Evolutionary conservation across 2,888 invertebrate genomes (phyloP), one percentile per base, ranked within the genome.

Genomic region (Branchipolynoe longqiensis): DNA sequence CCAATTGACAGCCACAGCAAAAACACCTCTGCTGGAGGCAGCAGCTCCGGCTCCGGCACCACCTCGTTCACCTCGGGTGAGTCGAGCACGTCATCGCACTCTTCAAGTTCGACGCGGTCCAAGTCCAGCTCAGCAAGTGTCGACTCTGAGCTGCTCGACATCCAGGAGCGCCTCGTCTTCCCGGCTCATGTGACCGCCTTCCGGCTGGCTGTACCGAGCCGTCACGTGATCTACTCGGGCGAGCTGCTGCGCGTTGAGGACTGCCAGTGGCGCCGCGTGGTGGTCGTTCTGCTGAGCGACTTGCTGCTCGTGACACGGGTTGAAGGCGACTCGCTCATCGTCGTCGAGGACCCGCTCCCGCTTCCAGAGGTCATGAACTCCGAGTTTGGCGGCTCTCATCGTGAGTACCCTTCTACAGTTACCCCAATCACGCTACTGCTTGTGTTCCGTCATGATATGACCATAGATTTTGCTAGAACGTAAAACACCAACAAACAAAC

Each of bases 121-220:
- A 48, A 25, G 28, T 83, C 58, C 54, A 85, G 88, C 73, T 69
- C 86, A n/a, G 81, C 87, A 73, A 88, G 88, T 81, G 82, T 89
- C 12, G 92, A 93, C 88, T 87, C 89, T 0, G 91, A 93, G 85
- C 90, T 93, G 33, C 87, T 91, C 87, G 90, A 90, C 40, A 91
- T 93, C 58, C 92, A 93, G 85, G 90, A 91, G 48, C 88, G 90
- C 59, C 91, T 93, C 1, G 89, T 92, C 40, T 93, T 93, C 88
- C 83, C 62, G 18, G 38, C 12, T 14, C 31, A 64, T 33, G 31
- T 86, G n/a, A 62, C 82, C 74, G n/a, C 78, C 31, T 83, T 83
- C 64, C 78, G 59, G 62, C 28, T 87, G 28, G 83, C 83, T 6
- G 56, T 58, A 22, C 83, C 85, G 6, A 25, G 58, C 14, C 87